A percentile compares a stretch with the other conserved stretches of the same genome.
phyloP scores from a whole-genome alignment of 2,113 vertebrate species.

The Prunella himalayana region DNA sequence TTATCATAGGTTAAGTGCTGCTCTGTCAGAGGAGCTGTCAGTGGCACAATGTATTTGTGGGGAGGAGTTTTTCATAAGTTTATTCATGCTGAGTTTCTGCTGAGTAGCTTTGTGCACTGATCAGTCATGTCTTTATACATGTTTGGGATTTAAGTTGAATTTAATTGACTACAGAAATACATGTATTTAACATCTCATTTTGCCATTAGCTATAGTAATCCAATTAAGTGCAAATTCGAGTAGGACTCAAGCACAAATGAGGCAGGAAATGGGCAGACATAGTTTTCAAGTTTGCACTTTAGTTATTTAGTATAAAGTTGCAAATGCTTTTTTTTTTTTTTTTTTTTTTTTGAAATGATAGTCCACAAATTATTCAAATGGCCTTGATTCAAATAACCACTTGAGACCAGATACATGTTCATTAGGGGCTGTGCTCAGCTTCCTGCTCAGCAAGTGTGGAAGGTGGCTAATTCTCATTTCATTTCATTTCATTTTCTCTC shows the following conservation, averaged over 20 bases:
- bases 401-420: background rate
- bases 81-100: background rate
- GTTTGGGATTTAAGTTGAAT: background rate
- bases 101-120: background rate
- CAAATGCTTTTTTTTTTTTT: background rate
- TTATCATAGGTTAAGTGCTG: background rate
- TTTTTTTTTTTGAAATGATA: background rate
- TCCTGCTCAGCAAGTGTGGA: background rate
- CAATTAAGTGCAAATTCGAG: background rate
- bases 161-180: background rate
- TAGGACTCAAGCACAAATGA: background rate
- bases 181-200: background rate
- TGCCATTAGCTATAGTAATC: background rate
- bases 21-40: background rate
- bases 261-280: background rate
- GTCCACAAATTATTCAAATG: background rate
- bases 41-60: background rate
- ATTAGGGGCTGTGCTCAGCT: background rate
- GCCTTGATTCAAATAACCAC: background rate
- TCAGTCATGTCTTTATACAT: background rate
- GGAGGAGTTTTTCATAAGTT: background rate
- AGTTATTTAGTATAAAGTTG: background rate
- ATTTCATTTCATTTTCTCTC: background rate
- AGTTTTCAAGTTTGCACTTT: background rate
- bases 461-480: background rate